phyloP scores from a whole-genome alignment of 2,888 invertebrate genomes.

The Ashinkailepas kermadecensis region DNA sequence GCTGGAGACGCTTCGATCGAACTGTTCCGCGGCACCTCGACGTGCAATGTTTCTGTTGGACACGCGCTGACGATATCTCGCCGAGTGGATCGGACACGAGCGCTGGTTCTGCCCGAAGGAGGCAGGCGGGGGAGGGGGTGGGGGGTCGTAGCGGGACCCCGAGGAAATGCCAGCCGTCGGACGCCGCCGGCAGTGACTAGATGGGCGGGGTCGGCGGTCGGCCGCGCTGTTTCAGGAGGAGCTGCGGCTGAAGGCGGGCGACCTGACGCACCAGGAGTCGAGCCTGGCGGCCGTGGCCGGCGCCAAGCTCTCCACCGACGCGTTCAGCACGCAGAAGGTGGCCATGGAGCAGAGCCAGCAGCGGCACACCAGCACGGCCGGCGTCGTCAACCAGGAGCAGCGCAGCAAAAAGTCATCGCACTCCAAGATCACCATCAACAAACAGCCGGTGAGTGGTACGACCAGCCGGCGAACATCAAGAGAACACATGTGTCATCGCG shows the following conservation, averaged over 20 bases:
- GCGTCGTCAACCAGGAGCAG: constrained; percentile 63
- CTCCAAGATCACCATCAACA: constrained; percentile 51
- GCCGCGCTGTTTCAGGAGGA: constrained; percentile 59
- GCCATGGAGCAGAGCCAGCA: constrained; percentile 61
- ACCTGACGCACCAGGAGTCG: constrained; percentile 74
- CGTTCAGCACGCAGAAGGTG: constrained; percentile 73
- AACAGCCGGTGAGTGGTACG: constrained; percentile 28
- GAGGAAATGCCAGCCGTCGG: background rate
- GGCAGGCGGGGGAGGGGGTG: background rate
- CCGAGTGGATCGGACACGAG: background rate
- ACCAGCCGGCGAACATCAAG: too few relatives aligned
- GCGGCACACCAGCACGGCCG: constrained; percentile 58
- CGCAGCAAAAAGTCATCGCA: constrained; percentile 68
- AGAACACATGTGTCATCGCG: too few relatives aligned
- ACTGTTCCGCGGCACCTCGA: too few relatives aligned
- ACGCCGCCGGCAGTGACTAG: too few relatives aligned
- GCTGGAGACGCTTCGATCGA: background rate
- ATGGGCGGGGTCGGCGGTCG: background rate
- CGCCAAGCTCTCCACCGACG: constrained; percentile 75
- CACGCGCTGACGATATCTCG: too few relatives aligned
- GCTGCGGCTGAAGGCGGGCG: constrained; percentile 71
- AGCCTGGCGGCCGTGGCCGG: constrained; percentile 75
- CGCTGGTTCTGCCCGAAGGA: background rate
- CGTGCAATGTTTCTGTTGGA: too few relatives aligned
- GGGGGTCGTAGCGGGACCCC: background rate